Percentiles rank a stretch among this genome's conserved stretches.
phyloP scores from a whole-genome alignment of 2,888 invertebrate species.

The Hetaerina titia region DNA sequence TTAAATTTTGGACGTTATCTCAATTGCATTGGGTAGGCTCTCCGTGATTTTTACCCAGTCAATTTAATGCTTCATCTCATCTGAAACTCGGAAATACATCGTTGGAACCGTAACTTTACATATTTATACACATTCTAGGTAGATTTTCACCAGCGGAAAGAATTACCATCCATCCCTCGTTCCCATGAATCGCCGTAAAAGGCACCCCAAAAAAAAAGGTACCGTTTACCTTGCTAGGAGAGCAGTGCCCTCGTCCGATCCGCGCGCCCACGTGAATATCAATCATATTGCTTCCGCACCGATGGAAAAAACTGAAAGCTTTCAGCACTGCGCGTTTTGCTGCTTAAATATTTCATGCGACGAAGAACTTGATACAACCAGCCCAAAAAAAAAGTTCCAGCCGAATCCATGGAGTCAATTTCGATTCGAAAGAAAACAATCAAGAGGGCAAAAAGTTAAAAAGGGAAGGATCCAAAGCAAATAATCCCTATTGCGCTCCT shows the following conservation, averaged over 20 bases:
- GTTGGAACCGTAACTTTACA: background rate
- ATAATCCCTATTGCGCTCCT: background rate
- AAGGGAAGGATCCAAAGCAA: background rate
- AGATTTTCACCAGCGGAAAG: background rate
- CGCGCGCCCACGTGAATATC: background rate
- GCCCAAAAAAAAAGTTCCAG: background rate
- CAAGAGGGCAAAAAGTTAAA: background rate
- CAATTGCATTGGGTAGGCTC: background rate
- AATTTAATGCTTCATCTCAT: too few species aligned
- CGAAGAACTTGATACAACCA: constrained; percentile 4
- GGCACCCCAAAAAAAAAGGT: background rate
- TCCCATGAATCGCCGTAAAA: background rate
- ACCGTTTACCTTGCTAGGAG: background rate
- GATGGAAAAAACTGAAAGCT: background rate
- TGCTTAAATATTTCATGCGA: constrained; percentile 8
- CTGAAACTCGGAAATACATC: too few species aligned
- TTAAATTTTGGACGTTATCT: background rate
- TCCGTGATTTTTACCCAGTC: too few species aligned
- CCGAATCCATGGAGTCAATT: background rate
- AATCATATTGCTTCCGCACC: background rate
- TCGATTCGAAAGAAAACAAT: background rate
- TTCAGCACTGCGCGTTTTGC: background rate
- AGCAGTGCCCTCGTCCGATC: background rate
- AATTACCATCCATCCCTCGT: background rate
- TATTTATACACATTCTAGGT: background rate